These are phyloP conservation scores for Drosophila suboccidentalis DNA, from an alignment of 2,888 invertebrate species.

Conservation along the genomic window DNA sequence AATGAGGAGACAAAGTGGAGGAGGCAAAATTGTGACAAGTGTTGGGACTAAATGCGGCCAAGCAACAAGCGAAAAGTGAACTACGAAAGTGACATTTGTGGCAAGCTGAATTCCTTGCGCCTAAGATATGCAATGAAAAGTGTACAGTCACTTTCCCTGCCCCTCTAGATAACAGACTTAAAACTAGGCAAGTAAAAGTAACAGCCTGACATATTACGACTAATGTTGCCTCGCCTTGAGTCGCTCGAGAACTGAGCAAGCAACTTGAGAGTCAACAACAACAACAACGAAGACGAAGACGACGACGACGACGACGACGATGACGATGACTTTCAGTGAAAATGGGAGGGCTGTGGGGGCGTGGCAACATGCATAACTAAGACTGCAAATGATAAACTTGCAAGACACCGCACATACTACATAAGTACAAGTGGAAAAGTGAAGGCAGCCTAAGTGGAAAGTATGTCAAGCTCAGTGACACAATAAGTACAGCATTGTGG, in stretches of 20 bases:
- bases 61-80: slow-evolving; percentile 38
- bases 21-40: slow-evolving; percentile 19
- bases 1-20: neutral
- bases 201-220: slow-evolving; percentile 74
- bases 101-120: slow-evolving; percentile 23
- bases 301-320: slow-evolving; percentile 5
- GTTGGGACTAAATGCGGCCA: slow-evolving; percentile 24
- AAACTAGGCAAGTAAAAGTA: slow-evolving; percentile 66
- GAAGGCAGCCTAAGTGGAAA: slow-evolving; percentile 69
- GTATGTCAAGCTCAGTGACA: slow-evolving; percentile 81
- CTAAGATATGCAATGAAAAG: slow-evolving; percentile 56
- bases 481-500: slow-evolving; percentile 63
- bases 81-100: slow-evolving; percentile 34
- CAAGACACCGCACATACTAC: slow-evolving; percentile 29
- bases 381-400: slow-evolving; percentile 81
- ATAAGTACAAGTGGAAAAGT: slow-evolving; percentile 15
- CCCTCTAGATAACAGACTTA: slow-evolving; percentile 58
- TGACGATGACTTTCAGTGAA: slow-evolving; percentile 28
- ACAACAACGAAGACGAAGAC: too few species aligned
- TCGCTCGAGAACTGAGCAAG: slow-evolving; percentile 74
- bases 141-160: slow-evolving; percentile 11
- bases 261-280: slow-evolving; percentile 68
- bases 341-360: slow-evolving; percentile 12
- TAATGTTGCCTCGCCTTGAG: slow-evolving; percentile 64
- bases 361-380: slow-evolving; percentile 65